phyloP scores from a whole-genome alignment of 1,140 invertebrate genomes.

The Rhyacophila brunnea region DNA sequence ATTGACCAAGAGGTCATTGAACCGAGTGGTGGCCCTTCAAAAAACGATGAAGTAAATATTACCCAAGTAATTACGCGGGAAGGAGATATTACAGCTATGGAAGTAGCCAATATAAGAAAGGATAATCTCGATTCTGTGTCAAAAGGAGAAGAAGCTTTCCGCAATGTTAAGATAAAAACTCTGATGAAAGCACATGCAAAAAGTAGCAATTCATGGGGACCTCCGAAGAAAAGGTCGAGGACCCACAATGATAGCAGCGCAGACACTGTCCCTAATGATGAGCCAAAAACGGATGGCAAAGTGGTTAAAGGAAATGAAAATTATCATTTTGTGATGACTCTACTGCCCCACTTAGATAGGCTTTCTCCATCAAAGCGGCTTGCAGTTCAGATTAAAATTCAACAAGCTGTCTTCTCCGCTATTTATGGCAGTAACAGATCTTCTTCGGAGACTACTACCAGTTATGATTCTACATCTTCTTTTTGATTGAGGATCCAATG shows the following conservation, averaged over 20 bases:
- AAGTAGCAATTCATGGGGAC: neutral
- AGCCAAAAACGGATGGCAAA: constrained; percentile 5
- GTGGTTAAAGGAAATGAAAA: constrained; percentile 10
- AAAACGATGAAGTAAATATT: neutral
- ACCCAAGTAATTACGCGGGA: neutral
- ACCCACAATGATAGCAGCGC: neutral
- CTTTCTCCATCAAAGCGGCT: constrained; percentile 13
- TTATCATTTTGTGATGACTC: constrained; percentile 20
- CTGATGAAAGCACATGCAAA: constrained; percentile 16
- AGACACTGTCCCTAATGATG: neutral
- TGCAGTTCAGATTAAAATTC: constrained; percentile 19
- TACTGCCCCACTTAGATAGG: constrained; percentile 13
- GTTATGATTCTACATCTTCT: constrained; percentile 18
- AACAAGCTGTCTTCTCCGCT: constrained; percentile 17
- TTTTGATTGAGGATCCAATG: neutral
- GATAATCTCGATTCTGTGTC: no score
- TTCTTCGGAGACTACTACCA: constrained; percentile 16
- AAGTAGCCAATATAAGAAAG: no score
- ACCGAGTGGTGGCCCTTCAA: neutral
- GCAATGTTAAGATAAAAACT: constrained; percentile 10
- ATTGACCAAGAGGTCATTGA: neutral
- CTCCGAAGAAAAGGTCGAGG: constrained; percentile 13
- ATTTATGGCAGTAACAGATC: constrained; percentile 20
- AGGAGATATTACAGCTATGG: neutral
- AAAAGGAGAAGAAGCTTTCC: neutral